phyloP scores from a whole-genome alignment of 2,797 vertebrate species.

The Choloepus didactylus region DNA sequence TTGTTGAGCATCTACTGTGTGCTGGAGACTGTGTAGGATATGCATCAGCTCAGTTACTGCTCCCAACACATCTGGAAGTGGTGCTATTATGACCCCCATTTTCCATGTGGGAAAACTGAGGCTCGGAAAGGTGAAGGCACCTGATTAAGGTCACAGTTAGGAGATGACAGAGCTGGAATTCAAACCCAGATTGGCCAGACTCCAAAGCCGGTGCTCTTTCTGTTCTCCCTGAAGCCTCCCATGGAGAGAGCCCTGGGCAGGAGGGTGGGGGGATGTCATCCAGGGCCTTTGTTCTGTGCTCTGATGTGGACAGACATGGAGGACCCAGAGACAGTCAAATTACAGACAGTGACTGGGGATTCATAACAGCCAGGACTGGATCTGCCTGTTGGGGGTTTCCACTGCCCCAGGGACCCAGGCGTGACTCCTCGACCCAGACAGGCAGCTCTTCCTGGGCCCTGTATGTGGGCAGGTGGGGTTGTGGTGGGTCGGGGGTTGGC shows the following conservation, averaged over 20 bases:
- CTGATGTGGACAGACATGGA: not conserved
- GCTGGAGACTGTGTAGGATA: not conserved
- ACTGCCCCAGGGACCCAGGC: not conserved
- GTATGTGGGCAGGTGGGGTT: too few relatives aligned
- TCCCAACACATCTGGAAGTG: not conserved
- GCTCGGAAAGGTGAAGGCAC: not conserved
- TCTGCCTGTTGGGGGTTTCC: not conserved
- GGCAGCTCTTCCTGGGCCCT: not conserved
- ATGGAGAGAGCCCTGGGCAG: not conserved
- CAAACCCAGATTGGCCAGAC: not conserved
- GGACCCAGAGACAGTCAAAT: not conserved
- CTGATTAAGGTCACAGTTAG: not conserved
- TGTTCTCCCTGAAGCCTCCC: not conserved
- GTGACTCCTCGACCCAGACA: not conserved
- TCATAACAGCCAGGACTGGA: not conserved
- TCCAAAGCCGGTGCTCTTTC: not conserved
- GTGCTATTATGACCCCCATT: not conserved
- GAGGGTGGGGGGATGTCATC: not conserved
- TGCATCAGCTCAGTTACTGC: not conserved
- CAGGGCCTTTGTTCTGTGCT: accelerated
- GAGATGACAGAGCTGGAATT: not conserved
- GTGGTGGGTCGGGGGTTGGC: not conserved
- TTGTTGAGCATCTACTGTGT: not conserved
- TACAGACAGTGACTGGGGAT: not conserved
- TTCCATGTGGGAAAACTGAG: not conserved